phyloP scores from a whole-genome alignment of 2,797 vertebrate species.

The Eremophila alpestris region DNA sequence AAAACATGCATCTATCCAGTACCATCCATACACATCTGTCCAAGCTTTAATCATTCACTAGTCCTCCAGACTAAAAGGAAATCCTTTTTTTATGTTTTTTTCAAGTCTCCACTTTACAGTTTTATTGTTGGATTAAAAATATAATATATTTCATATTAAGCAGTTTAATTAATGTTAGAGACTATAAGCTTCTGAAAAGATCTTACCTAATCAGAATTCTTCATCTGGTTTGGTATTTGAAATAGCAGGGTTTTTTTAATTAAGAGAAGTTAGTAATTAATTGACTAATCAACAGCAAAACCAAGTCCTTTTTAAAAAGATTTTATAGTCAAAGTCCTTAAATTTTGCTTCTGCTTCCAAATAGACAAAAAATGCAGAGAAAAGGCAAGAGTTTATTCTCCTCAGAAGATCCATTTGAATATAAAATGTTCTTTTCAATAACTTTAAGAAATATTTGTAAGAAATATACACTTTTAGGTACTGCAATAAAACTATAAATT shows the following conservation, averaged over 20 bases:
- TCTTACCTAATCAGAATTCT: neutral
- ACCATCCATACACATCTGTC: neutral
- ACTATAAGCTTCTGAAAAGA: neutral
- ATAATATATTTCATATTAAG: neutral
- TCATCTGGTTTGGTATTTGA: neutral
- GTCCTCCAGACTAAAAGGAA: neutral
- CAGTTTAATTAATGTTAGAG: neutral
- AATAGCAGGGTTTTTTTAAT: neutral
- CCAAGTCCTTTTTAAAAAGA: fast-evolving
- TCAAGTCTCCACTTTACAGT: neutral
- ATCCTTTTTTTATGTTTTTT: neutral
- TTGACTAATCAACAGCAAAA: neutral
- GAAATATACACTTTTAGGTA: neutral
- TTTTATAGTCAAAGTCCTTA: neutral
- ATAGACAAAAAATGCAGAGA: neutral
- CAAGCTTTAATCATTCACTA: neutral
- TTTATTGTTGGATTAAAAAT: neutral
- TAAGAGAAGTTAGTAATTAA: neutral
- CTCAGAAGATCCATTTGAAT: neutral
- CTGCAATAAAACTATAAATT: neutral
- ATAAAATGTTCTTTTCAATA: neutral
- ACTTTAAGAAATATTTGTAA: neutral
- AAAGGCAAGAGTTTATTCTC: neutral
- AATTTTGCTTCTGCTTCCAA: neutral
- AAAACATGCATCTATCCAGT: neutral